Conservation (phyloP, 2,797 vertebrate genomes). For the Forpus xanthops region DNA sequence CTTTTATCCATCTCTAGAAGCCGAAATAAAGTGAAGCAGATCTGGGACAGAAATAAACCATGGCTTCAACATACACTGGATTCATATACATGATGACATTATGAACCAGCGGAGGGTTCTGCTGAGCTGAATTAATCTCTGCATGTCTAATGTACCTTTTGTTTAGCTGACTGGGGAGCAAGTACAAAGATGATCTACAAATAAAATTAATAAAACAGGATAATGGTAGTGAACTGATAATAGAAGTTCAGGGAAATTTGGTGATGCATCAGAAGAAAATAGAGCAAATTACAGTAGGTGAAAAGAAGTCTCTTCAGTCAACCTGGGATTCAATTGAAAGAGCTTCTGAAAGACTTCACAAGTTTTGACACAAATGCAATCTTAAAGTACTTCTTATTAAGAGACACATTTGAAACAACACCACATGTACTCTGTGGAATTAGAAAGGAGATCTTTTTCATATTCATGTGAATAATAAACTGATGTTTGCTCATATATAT, state of each 20-base stretch:
- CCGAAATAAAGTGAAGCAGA: neutral
- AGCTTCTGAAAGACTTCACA: neutral
- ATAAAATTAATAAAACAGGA: constrained; percentile 19
- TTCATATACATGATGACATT: neutral
- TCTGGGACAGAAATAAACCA: neutral
- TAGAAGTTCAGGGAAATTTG: constrained; percentile 45
- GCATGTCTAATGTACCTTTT: neutral
- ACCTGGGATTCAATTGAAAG: constrained; percentile 19
- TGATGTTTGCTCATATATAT: constrained; percentile 1
- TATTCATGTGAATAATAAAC: constrained; percentile 31
- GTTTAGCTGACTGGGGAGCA: neutral
- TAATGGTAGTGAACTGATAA: neutral
- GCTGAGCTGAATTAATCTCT: neutral
- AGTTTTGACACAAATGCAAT: constrained; percentile 38
- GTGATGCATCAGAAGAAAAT: constrained; percentile 36
- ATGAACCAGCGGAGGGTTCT: neutral
- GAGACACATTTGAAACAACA: constrained; percentile 19
- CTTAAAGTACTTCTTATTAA: constrained; percentile 61
- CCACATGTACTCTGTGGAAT: neutral
- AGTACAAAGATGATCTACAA: neutral
- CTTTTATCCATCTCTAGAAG: neutral
- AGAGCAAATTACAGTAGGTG: constrained; percentile 12
- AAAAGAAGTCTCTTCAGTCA: constrained; percentile 43
- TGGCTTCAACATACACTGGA: neutral
- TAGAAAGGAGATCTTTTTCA: constrained; percentile 33